Evolutionary conservation across 2,888 invertebrate genomes (phyloP).

Genomic region (Erpobdella octoculata): DNA sequence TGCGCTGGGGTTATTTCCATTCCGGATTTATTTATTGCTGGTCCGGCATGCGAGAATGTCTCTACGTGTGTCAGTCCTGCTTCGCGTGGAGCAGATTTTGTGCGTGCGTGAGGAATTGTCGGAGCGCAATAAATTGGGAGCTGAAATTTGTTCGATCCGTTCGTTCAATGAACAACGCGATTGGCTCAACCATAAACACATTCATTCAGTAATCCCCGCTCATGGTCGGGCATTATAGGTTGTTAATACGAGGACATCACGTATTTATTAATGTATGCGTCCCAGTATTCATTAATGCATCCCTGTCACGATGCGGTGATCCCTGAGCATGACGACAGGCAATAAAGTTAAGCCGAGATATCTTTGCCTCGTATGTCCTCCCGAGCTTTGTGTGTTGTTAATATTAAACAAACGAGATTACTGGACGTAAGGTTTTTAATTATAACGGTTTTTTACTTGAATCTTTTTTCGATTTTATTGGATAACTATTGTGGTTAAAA

Average conservation of each 20-base stretch:
- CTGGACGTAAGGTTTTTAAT: too few species aligned
- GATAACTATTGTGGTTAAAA: too few species aligned
- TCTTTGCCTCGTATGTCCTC: background rate
- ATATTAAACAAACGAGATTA: too few species aligned
- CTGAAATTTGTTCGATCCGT: background rate
- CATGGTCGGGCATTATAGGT: background rate
- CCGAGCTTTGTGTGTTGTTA: too few species aligned
- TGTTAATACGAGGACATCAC: conserved; percentile 3
- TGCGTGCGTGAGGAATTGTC: background rate
- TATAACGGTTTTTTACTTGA: too few species aligned
- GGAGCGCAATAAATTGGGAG: conserved; percentile 9
- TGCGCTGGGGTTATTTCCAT: conserved; percentile 13
- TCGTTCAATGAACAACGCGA: background rate
- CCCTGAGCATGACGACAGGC: conserved; percentile 17
- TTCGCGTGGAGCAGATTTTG: too few species aligned
- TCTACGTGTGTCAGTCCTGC: conserved; percentile 11
- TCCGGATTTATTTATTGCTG: conserved; percentile 10
- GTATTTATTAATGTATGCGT: conserved; percentile 8
- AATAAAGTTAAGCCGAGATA: conserved; percentile 10
- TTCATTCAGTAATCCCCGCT: background rate
- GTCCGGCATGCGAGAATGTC: conserved; percentile 7
- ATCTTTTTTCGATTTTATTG: too few species aligned
- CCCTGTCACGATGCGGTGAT: background rate
- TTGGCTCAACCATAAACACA: conserved; percentile 13
- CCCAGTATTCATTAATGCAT: conserved; percentile 12